Base-by-base conservation (phyloP, 2,113 vertebrate species). In the Solea solea region DNA sequence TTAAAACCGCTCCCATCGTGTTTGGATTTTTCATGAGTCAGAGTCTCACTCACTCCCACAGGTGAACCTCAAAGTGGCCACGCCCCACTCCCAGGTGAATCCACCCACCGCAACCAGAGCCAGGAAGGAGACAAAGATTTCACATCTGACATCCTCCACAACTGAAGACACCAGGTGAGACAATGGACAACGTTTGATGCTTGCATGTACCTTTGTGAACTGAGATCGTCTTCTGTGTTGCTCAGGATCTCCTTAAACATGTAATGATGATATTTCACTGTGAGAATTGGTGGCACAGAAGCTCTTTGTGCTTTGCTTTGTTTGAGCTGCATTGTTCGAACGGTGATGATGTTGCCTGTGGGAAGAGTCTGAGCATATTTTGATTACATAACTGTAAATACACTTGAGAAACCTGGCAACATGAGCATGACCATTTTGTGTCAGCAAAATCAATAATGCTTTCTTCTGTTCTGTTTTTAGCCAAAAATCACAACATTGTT, bases 41-140 rank as follows among this genome's bases (percentile, higher is more conserved):
- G 64, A 65, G 42, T 58, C 60, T 54, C 44, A 27, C 7, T 7
- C 1, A 1, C 39, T 25, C 41, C 39, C 14, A 61, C 73, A 78
- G 64, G 76, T 78, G 45, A 15, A 40, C 28, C 11, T 48, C 4
- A 10, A 7, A n/a, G 3, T 14, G 25, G 13, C 65, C 77, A 42
- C 82, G 40, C 80, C 34, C 82, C 68, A 13, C 12, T 73, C 72
- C 64, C 85, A 78, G 84, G 82, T 85, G 82, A 79, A 25, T 45
- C 28, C 44, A 40, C 14, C 11, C 48, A 28, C 14, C 9, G 15
- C 5, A 50, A 52, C 25, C 62, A 15, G 34, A 81, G 42, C 16
- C 54, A 68, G 50, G 28, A 27, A 28, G 13, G 6, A 78, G 13
- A 42, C 27, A 53, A 41, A 44, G 59, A 16, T 50, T 34, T 44